Evolutionary conservation across 1,140 invertebrate species (phyloP), one percentile per base, ranked within the genome.

Genomic region (Drosophila teissieri): DNA sequence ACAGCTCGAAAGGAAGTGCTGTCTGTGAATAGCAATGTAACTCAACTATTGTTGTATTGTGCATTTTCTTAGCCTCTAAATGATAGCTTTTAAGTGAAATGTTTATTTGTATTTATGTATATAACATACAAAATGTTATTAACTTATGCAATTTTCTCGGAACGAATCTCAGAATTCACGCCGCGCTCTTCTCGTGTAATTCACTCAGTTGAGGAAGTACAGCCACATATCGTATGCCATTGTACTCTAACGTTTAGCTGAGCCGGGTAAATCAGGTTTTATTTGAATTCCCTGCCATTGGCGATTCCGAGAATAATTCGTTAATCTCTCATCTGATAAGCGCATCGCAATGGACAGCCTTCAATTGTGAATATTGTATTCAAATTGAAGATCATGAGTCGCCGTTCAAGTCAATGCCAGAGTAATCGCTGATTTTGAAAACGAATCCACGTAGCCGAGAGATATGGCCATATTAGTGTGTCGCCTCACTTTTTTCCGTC

Each of bases 311-410:
- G 49, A 39, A 67, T 22, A 44, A 48, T 70, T 70, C 24, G 64
- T 24, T 57, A 48, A 70, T 70, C 52, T 70, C 2, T 19, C 19
- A 68, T 65, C 61, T 44, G 64, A 64, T 69, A 69, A 56, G 42
- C 27, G 34, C 49, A 24, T 6, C 24, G 37, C 24, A 69, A 56
- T 70, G 57, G 31, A 36, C 37, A 49, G 11, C 63, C 36, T 24
- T 40, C 2, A 1, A 69, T 46, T 56, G 44, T 36, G 24, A 55
- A 36, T 48, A 70, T 42, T 70, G 17, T 56, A 11, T 55, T 54
- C 44, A 39, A 8, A 14, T 39, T 48, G 14, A 17, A 55, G 19
- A 40, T 67, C 49, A 70, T 56, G 51, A 39, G 49, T 17, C 31
- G 15, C 44, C 22, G 11, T 37, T 14, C 34, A 19, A 55, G 63